These are phyloP conservation scores for Thaumetopoea pityocampa DNA, from an alignment of 1,140 invertebrate genomes.

Conservation along the genomic window DNA sequence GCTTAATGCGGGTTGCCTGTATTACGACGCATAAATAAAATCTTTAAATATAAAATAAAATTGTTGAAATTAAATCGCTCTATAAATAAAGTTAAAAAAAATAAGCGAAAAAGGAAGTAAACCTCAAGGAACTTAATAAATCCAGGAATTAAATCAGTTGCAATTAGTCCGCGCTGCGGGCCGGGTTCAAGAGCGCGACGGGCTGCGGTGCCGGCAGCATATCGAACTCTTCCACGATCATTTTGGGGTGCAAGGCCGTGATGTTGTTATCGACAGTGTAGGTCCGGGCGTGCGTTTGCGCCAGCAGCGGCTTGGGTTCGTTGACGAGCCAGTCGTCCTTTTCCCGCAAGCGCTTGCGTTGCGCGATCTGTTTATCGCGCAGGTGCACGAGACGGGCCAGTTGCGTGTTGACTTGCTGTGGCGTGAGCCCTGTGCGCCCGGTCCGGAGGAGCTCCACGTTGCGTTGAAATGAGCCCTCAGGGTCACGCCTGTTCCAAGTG, in stretches of 20 bases:
- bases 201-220: constrained; percentile 49
- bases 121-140: constrained; percentile 3
- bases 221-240: constrained; percentile 72
- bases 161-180: constrained; percentile 42
- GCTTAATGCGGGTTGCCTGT: no score
- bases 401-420: constrained; percentile 55
- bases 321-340: constrained; percentile 55
- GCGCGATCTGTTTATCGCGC: constrained; percentile 53
- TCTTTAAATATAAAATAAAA: no score
- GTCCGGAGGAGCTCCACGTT: constrained; percentile 62
- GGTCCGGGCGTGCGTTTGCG: constrained; percentile 58
- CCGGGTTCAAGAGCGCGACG: constrained; percentile 28
- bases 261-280: constrained; percentile 68
- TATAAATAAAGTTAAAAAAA: constrained; percentile 11
- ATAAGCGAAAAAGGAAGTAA: constrained; percentile 12
- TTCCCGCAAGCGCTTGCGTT: constrained; percentile 37
- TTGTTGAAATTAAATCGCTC: no score
- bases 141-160: constrained; percentile 7
- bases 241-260: constrained; percentile 69
- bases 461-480: constrained; percentile 60
- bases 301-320: constrained; percentile 40
- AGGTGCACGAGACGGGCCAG: constrained; percentile 54
- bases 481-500: constrained; percentile 62
- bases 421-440: constrained; percentile 58
- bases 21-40: no score